A percentile compares a stretch with the other conserved stretches of the same genome.
phyloP scores from a whole-genome alignment of 2,888 invertebrate genomes.

The Chymomyza caudatula region DNA sequence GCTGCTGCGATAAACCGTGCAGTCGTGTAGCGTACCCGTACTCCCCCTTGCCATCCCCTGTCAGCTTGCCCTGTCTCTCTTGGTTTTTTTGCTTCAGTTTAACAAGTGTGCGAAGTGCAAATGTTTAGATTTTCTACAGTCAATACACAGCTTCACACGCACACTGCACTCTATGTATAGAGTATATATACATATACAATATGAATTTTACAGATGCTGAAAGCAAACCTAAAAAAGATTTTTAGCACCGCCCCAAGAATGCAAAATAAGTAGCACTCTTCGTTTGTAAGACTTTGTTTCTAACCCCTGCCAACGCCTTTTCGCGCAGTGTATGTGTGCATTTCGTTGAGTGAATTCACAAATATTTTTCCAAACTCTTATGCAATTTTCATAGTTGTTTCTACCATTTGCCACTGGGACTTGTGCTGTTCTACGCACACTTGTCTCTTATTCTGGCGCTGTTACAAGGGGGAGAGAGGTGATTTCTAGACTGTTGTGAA shows the following conservation, averaged over 20 bases:
- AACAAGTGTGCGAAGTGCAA: slow-evolving; percentile 61
- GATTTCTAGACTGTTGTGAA: background rate
- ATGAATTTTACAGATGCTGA: slow-evolving; percentile 24
- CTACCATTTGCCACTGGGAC: background rate
- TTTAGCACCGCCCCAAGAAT: slow-evolving; percentile 13
- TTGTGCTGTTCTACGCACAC: too few species aligned
- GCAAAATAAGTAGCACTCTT: slow-evolving; percentile 5
- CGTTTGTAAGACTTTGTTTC: background rate
- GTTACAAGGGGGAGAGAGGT: too few species aligned
- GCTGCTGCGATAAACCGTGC: slow-evolving; percentile 64
- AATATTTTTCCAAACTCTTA: background rate
- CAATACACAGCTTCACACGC: slow-evolving; percentile 16
- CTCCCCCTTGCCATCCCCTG: background rate
- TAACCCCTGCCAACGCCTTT: background rate
- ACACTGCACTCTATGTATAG: background rate
- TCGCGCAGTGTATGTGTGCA: background rate
- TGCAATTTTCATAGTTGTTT: background rate
- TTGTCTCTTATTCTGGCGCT: background rate
- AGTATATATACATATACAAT: background rate
- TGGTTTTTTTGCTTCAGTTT: slow-evolving; percentile 37
- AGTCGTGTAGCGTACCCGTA: slow-evolving; percentile 22
- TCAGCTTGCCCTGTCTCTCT: background rate
- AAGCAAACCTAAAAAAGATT: slow-evolving; percentile 17
- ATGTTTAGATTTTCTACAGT: slow-evolving; percentile 60
- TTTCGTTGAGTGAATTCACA: slow-evolving; percentile 7